Evolutionary conservation across 2,797 vertebrate genomes (phyloP), one percentile per base, ranked within the genome.

Genomic region (Psittacula echo): DNA sequence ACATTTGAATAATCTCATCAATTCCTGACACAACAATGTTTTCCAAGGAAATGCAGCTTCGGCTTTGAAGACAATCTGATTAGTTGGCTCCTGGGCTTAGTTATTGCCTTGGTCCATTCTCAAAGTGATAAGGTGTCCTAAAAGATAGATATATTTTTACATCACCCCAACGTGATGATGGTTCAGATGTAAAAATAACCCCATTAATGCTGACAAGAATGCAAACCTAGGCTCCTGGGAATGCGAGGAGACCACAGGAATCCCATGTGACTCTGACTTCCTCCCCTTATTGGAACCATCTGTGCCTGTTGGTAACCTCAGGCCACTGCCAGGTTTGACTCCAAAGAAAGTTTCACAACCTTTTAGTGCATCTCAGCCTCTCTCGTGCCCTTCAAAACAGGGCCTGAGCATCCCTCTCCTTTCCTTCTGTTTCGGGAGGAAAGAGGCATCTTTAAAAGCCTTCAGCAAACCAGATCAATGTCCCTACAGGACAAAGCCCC

Each of bases 221-320:
- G 95, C 94, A 96, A 94, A 91, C 87, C 87, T 89, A 39, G 72
- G 70, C 93, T 80, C 93, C 45, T 5, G 11, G 78, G 92, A 97
- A 96, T 96, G 94, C 16, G 66, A 95, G 96, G 32, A 83, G 95
- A 91, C 97, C 96, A 68, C 82, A 92, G 92, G 97, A 95, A 95
- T 95, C 94, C 96, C 97, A 94, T 56, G 95, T 91, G 96, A 97
- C 71, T n/a, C 75, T 56, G 91, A 72, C 47, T 94, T 85, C 81
- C 27, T 76, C 4, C 34, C 72, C 51, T 97, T 80, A 97, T 94
- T 96, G 91, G 93, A 96, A 97, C 95, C 97, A 98, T 96, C 97
- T 97, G 97, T 27, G 50, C 23, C 85, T 91, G 73, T 21, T 66
- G 64, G 95, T 79, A 93, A 92, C 89, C 93, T 72, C 87, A 64